phyloP scores from a whole-genome alignment of 2,797 vertebrate genomes.

The Notolepis coatsorum region DNA sequence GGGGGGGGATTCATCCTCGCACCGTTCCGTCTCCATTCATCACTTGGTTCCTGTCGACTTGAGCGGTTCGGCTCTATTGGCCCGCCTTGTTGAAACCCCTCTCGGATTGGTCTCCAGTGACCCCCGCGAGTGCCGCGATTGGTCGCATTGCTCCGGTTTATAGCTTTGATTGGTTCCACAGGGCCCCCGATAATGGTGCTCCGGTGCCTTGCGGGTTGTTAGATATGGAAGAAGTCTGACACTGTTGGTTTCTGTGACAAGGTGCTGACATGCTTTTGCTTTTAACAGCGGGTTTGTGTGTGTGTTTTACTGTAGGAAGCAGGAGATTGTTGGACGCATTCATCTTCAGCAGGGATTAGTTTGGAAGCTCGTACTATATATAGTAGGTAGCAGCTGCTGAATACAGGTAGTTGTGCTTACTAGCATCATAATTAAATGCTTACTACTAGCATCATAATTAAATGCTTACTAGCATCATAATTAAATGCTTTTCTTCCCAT shows the following conservation, averaged over 20 bases:
- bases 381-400: too few species aligned
- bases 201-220: slow-evolving; percentile 8
- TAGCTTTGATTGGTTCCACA: slow-evolving; percentile 32
- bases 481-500: too few species aligned
- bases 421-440: too few species aligned
- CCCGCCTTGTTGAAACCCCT: slow-evolving; percentile 8
- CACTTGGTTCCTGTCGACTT: neutral
- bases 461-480: too few species aligned
- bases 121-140: slow-evolving; percentile 22
- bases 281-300: neutral
- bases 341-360: too few species aligned
- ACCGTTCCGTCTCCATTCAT: neutral
- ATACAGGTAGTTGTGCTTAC: too few species aligned
- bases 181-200: slow-evolving; percentile 13
- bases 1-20: neutral
- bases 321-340: too few species aligned
- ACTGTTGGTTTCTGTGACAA: neutral
- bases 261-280: neutral
- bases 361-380: too few species aligned
- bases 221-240: slow-evolving; percentile 21
- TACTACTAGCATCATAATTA: too few species aligned
- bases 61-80: neutral
- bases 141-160: slow-evolving; percentile 13
- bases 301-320: too few species aligned
- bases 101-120: slow-evolving; percentile 20